Base-by-base conservation (phyloP, 2,888 invertebrate genomes). In the Ferrisia virgata region DNA sequence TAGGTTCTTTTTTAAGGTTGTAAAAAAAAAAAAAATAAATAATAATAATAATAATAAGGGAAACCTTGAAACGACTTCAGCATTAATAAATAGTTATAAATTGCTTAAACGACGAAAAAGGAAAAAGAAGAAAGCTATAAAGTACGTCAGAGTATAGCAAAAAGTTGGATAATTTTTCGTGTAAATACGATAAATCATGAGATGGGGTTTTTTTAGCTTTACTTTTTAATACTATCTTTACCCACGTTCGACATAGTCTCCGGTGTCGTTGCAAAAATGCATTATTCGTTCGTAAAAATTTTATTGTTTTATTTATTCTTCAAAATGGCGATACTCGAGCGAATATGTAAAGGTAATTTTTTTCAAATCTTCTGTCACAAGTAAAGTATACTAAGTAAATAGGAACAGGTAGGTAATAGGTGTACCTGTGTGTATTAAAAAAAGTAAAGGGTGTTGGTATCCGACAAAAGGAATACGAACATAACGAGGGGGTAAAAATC, bases 51-150 rank as follows among this genome's bases (percentile, higher is more conserved):
- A 31, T 33, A 33, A 72, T 25, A 22, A 58, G n/a, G n/a, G n/a
- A n/a, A 58, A 58, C n/a, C 72, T 72, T 36, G 72, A 31, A 33
- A 72, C 72, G 72, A 72, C 72, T 72, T 72, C 33, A n/a, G 72
- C 72, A 72, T 72, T 72, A 72, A 72, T 72, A 72, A 72, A 72
- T 72, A 72, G 72, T 72, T 72, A 72, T 72, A 72, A 72, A 72
- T 72, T 72, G 72, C 33, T 72, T 72, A 72, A 33, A 33, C 72
- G 72, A 64, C 64, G 31, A 64, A 64, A 64, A 64, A n/a, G n/a
- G n/a, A 64, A 64, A 64, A 33, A 69, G 31, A 69, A 31, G 22
- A 28, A 69, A 3, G n/a, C 72, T 18, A 64, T 64, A 64, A 72
- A 72, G 72, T 72, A 72, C 33, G 72, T 72, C 72, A 72, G 33